phyloP scores from a whole-genome alignment of 2,113 vertebrate genomes.

The Dicentrarchus labrax region DNA sequence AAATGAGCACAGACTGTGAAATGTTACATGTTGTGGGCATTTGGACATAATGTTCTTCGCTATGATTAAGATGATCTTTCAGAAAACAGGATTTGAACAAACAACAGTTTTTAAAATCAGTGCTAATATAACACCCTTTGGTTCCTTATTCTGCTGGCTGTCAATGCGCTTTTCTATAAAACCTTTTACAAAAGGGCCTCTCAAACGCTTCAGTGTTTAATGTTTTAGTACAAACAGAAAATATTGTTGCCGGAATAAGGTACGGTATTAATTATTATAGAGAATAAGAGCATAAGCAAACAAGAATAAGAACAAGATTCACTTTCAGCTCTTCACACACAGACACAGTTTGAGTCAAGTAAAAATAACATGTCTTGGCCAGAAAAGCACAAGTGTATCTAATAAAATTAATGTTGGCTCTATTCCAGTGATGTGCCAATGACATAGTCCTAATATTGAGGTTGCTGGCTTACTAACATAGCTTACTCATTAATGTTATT shows the following conservation, averaged over 20 bases:
- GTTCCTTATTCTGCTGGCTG: neutral
- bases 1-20: neutral
- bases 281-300: neutral
- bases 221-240: neutral
- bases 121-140: neutral
- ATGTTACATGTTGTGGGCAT: neutral
- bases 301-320: neutral
- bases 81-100: neutral
- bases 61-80: neutral
- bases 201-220: neutral
- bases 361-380: too few relatives aligned
- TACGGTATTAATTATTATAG: neutral
- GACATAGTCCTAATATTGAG: neutral
- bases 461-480: neutral
- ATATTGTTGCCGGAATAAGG: too few relatives aligned
- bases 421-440: neutral
- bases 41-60: neutral
- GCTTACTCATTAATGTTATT: neutral
- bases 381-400: too few relatives aligned
- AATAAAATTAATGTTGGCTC: neutral
- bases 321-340: too few relatives aligned
- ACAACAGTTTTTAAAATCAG: neutral
- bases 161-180: too few relatives aligned
- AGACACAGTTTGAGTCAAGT: too few relatives aligned
- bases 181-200: neutral